phyloP scores from a whole-genome alignment of 2,797 vertebrate genomes.

The Erithacus rubecula region DNA sequence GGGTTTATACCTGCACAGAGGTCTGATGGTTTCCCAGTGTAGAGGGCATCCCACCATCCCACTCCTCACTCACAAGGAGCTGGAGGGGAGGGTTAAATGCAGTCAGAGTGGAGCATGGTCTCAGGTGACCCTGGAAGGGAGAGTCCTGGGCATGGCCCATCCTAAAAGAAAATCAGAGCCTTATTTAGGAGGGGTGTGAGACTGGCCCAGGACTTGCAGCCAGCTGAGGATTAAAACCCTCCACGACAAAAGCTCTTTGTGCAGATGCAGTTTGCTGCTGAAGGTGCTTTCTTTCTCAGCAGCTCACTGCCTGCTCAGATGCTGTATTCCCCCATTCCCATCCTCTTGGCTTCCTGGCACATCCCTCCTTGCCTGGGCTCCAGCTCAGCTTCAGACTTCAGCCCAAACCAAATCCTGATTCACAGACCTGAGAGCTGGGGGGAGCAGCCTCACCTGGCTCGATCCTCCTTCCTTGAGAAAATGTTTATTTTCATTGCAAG shows the following conservation, averaged over 20 bases:
- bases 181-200: neutral
- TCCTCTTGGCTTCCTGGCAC: neutral
- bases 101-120: neutral
- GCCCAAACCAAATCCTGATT: neutral
- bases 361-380: neutral
- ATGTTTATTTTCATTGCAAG: neutral
- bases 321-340: neutral
- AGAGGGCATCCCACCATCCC: neutral
- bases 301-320: neutral
- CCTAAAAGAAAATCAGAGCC: neutral
- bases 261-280: neutral
- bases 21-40: neutral
- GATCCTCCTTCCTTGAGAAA: neutral
- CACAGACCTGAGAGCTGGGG: neutral
- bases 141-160: too few relatives aligned
- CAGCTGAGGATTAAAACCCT: neutral
- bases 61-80: rapidly evolving
- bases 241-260: neutral
- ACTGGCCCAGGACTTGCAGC: neutral
- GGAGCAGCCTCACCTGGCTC: neutral
- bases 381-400: neutral
- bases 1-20: neutral
- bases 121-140: neutral
- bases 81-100: neutral
- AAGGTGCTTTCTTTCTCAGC: neutral